phyloP scores from a whole-genome alignment of 1,140 invertebrate species.

The Vanessa atalanta region DNA sequence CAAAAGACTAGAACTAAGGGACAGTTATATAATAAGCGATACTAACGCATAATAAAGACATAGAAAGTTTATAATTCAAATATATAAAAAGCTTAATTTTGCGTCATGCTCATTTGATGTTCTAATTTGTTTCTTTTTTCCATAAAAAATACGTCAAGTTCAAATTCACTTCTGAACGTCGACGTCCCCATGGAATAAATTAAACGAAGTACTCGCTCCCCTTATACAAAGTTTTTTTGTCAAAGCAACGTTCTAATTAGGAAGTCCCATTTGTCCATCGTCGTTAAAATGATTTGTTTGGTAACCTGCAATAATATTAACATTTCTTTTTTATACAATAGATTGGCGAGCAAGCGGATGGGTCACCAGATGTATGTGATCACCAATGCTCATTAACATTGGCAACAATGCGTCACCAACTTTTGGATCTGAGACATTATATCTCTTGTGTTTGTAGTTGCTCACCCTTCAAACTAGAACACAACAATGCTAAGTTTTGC shows the following conservation, averaged over 20 bases:
- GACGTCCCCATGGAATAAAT: conserved; percentile 9
- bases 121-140: not conserved
- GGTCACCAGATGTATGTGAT: too few relatives aligned
- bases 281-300: not conserved
- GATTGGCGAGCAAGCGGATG: too few relatives aligned
- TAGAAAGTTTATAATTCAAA: not conserved
- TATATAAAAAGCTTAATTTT: not conserved
- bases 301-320: not conserved
- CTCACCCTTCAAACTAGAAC: too few relatives aligned
- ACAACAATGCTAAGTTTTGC: too few relatives aligned
- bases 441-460: too few relatives aligned
- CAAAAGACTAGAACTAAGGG: too few relatives aligned
- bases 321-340: too few relatives aligned
- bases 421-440: too few relatives aligned
- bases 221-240: conserved; percentile 5
- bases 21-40: too few relatives aligned
- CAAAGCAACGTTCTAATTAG: not conserved
- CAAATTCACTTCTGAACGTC: conserved; percentile 1
- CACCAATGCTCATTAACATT: too few relatives aligned
- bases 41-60: too few relatives aligned
- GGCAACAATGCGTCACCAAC: too few relatives aligned
- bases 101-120: not conserved
- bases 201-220: not conserved
- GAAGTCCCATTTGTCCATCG: conserved; percentile 4
- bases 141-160: not conserved